Conservation (phyloP, 2,797 vertebrate genomes). For the Nannoperca australis region DNA sequence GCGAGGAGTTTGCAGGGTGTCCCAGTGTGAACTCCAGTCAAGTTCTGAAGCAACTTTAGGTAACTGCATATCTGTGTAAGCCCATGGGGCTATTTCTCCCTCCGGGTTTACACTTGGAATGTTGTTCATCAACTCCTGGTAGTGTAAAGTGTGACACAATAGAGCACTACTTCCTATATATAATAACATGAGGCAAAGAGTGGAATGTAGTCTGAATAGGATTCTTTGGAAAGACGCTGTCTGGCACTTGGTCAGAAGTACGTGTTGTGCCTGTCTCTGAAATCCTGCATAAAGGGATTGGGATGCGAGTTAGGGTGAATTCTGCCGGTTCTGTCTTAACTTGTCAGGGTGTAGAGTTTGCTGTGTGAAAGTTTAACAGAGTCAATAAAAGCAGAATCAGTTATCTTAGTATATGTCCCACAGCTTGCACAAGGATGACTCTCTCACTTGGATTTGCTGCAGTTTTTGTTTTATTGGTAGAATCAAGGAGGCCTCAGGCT, state of each 20-base stretch:
- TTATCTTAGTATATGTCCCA: constrained; percentile 18
- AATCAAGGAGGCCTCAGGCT: constrained; percentile 6
- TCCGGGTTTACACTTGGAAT: constrained; percentile 41
- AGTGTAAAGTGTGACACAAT: constrained; percentile 28
- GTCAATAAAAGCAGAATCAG: constrained; percentile 39
- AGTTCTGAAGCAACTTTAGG: constrained; percentile 39
- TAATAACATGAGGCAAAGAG: constrained; percentile 14
- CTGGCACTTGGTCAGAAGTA: constrained; percentile 38
- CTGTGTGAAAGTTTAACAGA: constrained; percentile 21
- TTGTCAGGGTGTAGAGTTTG: constrained; percentile 22
- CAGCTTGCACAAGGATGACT: background rate
- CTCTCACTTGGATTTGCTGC: constrained; percentile 3
- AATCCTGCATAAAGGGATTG: constrained; percentile 45
- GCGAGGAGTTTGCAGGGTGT: constrained; percentile 31
- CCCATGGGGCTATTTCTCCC: constrained; percentile 28
- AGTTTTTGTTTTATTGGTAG: constrained; percentile 20
- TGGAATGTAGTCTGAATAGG: constrained; percentile 37
- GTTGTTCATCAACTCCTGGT: constrained; percentile 51
- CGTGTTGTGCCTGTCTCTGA: constrained; percentile 33
- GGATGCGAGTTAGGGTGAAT: constrained; percentile 30
- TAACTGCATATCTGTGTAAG: constrained; percentile 50
- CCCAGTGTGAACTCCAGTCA: constrained; percentile 60
- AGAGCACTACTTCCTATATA: constrained; percentile 6
- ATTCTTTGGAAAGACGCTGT: constrained; percentile 47
- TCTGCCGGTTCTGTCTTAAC: constrained; percentile 33